Evolutionary conservation across 1,140 invertebrate species (phyloP).

Genomic region (Gryon sp.): DNA sequence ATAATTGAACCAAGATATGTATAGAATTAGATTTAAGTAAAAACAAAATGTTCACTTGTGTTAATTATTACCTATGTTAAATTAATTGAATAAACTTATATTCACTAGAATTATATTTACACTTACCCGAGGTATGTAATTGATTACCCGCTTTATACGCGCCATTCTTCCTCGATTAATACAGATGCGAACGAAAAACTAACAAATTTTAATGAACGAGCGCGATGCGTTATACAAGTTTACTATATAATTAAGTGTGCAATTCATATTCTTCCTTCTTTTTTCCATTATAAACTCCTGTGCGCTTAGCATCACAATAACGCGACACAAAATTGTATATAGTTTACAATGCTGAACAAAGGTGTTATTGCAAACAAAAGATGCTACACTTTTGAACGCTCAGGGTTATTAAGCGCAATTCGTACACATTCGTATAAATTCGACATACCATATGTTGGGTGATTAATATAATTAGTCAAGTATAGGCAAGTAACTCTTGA

Average conservation of each 20-base stretch:
- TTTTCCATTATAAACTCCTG: not conserved
- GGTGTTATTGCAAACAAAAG: constrained; percentile 28
- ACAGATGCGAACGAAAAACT: constrained; percentile 21
- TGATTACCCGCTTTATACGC: constrained; percentile 5
- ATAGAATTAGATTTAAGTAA: too few relatives aligned
- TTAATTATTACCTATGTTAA: too few relatives aligned
- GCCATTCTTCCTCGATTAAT: constrained; percentile 15
- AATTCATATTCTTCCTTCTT: constrained; percentile 3
- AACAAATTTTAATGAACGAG: constrained; percentile 28
- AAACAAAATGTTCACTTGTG: too few relatives aligned
- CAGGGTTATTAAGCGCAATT: constrained; percentile 9
- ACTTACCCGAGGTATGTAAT: not conserved
- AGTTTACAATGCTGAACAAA: constrained; percentile 22
- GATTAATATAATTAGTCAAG: constrained; percentile 56
- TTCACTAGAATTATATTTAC: too few relatives aligned
- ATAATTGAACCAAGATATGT: too few relatives aligned
- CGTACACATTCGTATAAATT: not conserved
- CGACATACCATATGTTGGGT: constrained; percentile 25
- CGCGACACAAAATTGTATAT: constrained; percentile 16
- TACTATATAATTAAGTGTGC: constrained; percentile 16
- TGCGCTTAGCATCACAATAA: constrained; percentile 18
- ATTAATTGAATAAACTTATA: too few relatives aligned
- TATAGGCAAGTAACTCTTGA: constrained; percentile 46
- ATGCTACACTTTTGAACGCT: constrained; percentile 5
- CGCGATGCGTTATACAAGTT: constrained; percentile 11